Conservation (phyloP, 2,888 invertebrate species). For the Oscheius sp. region DNA sequence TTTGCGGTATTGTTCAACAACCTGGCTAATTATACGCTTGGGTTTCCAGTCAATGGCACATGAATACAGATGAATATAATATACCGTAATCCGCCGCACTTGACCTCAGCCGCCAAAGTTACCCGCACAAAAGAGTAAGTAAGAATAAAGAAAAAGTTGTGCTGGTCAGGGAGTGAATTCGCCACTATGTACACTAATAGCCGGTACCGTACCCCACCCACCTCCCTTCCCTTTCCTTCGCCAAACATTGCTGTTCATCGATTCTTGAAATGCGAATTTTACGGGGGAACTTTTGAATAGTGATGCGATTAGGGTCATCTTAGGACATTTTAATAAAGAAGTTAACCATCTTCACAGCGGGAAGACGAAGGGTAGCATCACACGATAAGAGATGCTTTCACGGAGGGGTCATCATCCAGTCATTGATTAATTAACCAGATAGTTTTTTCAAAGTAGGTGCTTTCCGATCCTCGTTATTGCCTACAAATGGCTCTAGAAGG, state of each 20-base stretch:
- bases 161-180: conserved; percentile 16
- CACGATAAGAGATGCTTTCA: not conserved
- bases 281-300: no score
- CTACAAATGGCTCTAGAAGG: conserved; percentile 29
- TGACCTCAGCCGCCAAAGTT: conserved; percentile 23
- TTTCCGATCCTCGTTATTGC: conserved; percentile 28
- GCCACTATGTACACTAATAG: conserved; percentile 15
- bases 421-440: not conserved
- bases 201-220: conserved; percentile 9
- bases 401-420: not conserved
- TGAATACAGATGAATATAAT: conserved; percentile 9
- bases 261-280: not conserved
- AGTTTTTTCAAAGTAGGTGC: conserved; percentile 22
- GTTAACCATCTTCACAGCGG: not conserved
- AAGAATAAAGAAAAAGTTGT: not conserved
- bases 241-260: conserved; percentile 16
- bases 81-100: conserved; percentile 20
- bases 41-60: conserved; percentile 18
- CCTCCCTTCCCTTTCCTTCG: not conserved
- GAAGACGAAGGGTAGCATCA: not conserved
- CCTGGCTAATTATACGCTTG: conserved; percentile 16
- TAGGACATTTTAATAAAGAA: not conserved
- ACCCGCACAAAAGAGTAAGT: conserved; percentile 4
- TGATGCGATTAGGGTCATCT: conserved; percentile 9
- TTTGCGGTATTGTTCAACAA: no score